Evolutionary conservation across 2,797 vertebrate genomes (phyloP).

Genomic region (Esox masquinongy): DNA sequence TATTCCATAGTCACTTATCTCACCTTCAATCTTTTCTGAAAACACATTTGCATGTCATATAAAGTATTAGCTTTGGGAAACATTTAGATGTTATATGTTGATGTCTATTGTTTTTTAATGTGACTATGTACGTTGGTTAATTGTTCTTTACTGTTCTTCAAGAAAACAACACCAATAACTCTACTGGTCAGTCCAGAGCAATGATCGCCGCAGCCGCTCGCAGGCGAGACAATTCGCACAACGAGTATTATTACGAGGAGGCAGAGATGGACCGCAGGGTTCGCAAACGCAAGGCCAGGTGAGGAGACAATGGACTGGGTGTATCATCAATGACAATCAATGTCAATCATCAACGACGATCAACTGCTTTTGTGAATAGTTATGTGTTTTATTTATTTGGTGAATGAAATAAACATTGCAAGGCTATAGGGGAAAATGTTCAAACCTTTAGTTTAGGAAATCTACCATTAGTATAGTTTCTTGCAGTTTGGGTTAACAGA

Average conservation of each 20-base stretch:
- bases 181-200: slow-evolving; percentile 85
- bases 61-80: neutral
- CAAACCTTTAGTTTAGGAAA: neutral
- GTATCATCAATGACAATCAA: neutral
- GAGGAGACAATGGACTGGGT: neutral
- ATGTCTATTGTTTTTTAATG: too few relatives aligned
- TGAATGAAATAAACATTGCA: neutral
- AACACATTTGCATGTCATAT: neutral
- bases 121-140: too few relatives aligned
- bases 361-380: neutral
- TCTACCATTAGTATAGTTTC: neutral
- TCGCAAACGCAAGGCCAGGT: slow-evolving; percentile 91
- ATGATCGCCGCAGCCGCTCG: slow-evolving; percentile 87
- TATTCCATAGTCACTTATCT: neutral
- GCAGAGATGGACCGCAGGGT: slow-evolving; percentile 89
- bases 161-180: slow-evolving; percentile 90
- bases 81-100: neutral
- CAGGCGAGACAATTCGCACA: slow-evolving; percentile 89
- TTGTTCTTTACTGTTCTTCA: slow-evolving; percentile 21
- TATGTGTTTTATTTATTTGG: neutral
- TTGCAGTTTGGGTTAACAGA: too few relatives aligned
- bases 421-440: neutral
- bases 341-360: neutral
- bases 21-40: neutral
- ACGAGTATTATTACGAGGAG: slow-evolving; percentile 93